Base-by-base conservation (phyloP, 2,797 vertebrate species). In the Myotis daubentonii region DNA sequence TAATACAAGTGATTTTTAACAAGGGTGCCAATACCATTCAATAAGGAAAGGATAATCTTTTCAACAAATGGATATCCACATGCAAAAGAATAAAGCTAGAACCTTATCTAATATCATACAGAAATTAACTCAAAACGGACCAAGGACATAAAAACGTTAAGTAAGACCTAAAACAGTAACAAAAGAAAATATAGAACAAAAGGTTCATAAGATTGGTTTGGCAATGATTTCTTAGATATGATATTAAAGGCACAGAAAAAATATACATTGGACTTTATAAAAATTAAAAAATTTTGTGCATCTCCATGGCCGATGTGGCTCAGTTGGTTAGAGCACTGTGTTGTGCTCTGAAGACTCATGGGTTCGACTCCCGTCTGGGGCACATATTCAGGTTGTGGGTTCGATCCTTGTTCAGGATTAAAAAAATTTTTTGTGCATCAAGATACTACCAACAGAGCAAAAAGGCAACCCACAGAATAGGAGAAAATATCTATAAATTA, bases 1-100 rank as follows among this genome's bases (percentile, higher is more conserved):
- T 87, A 80, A 94, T 41, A 78, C 2, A 38, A 16, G n/a, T 80
- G 94, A 68, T 71, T 85, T 70, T 86, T 86, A 78, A 78, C 23
- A 78, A 78, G 62, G 38, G 6, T 78, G 19, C 38, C 41, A 81
- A 62, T 36, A 80, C 33, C 79, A 44, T 68, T 89, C 47, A 68
- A 55, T 33, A 6, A 51, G 16, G 30, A 76, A 76, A 76, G 20
- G 28, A 55, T 3, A 53, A 15, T 57, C 49, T 80, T 78, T 55
- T 80, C 62, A 79, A 89, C 49, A 80, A 78, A 55, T 33, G 25
- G 47, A 33, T 47, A 44, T 44, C 38, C 30, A 57, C 12, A 33
- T 70, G 38, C 49, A 41, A 80, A 79, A 70, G 6, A 80, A 44
- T 47, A 30, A 89, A 70, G 20, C 20, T 70, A 66, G 49, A 80